These are phyloP conservation scores for Spermophilus dauricus DNA, from an alignment of 2,113 vertebrate species.

Conservation along the genomic window DNA sequence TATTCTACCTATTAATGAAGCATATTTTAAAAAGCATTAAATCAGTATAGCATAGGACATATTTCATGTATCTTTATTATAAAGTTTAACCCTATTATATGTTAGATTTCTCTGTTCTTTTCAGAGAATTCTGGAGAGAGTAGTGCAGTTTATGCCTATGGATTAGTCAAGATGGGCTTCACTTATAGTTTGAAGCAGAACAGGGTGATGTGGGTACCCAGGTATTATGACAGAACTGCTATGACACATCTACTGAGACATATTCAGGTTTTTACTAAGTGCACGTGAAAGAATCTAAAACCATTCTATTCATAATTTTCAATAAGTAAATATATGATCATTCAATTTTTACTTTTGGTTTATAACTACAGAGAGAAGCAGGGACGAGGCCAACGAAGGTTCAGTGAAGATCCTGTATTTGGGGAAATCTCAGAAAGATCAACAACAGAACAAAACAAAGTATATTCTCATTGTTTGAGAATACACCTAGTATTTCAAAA, in stretches of 20 bases:
- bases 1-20: background rate
- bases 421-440: background rate
- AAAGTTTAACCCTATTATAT: background rate
- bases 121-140: background rate
- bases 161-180: background rate
- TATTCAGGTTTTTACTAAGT: background rate
- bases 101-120: background rate
- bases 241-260: background rate
- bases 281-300: background rate
- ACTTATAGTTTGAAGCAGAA: background rate
- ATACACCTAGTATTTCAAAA: background rate
- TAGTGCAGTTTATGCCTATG: background rate
- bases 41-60: background rate
- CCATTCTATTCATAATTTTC: background rate
- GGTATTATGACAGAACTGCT: background rate
- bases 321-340: background rate
- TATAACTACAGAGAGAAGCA: background rate
- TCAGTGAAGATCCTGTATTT: background rate
- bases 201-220: fast-evolving
- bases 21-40: background rate
- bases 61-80: background rate
- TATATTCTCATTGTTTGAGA: background rate
- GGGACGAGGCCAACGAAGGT: fast-evolving
- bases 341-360: background rate
- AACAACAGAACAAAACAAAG: background rate